Percentiles rank a stretch among this genome's conserved stretches.
phyloP scores from a whole-genome alignment of 1,140 invertebrate genomes.

The Dendrolimus kikuchii region DNA sequence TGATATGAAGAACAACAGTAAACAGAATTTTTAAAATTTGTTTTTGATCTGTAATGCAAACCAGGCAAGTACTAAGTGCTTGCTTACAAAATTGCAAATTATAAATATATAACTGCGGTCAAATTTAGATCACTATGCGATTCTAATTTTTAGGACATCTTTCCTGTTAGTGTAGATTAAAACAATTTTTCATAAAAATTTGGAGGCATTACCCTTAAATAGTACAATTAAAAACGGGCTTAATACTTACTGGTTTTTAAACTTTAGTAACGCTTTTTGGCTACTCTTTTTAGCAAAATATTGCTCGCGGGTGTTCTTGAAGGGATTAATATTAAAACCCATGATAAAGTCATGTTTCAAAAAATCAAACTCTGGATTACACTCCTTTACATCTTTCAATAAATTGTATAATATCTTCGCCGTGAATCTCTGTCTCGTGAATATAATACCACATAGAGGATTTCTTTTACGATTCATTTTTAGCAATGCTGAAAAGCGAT shows the following conservation, averaged over 20 bases:
- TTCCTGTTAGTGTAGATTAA: not conserved
- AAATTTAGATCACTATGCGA: no score
- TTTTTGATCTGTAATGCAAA: no score
- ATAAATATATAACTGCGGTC: no score
- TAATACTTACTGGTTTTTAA: conserved; percentile 62
- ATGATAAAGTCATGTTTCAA: conserved; percentile 81
- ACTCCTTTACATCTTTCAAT: conserved; percentile 73
- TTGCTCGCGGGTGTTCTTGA: conserved; percentile 71
- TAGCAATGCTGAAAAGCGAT: conserved; percentile 29
- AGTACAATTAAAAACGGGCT: not conserved
- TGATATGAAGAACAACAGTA: no score
- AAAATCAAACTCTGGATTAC: conserved; percentile 70
- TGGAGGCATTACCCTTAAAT: not conserved
- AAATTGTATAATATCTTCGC: conserved; percentile 85
- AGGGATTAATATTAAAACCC: conserved; percentile 75
- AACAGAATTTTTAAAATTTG: no score
- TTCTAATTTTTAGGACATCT: no score
- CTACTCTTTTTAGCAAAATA: conserved; percentile 76
- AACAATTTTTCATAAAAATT: conserved; percentile 2
- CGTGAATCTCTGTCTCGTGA: conserved; percentile 84
- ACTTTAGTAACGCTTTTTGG: conserved; percentile 62
- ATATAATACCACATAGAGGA: conserved; percentile 84
- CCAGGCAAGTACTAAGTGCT: no score
- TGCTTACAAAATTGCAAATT: no score
- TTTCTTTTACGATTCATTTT: conserved; percentile 42